Base-by-base conservation (phyloP, 2,113 vertebrate species). In the Phocoena phocoena region DNA sequence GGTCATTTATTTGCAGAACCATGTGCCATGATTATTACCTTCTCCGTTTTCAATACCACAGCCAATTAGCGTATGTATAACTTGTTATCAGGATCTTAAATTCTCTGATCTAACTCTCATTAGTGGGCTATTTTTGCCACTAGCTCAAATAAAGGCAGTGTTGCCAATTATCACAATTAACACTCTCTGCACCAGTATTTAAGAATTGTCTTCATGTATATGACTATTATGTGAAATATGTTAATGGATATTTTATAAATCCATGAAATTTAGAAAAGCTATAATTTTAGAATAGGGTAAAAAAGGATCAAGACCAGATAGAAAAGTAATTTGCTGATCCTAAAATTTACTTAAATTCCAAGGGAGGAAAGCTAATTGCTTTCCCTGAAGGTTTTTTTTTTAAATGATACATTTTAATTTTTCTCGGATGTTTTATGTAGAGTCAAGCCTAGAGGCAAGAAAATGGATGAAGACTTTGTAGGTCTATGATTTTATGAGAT, bases 391-490 rank as follows among this genome's bases (percentile, higher is more conserved):
- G 23, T 80, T 87, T 89, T 36, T 44, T 8, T 62, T 58, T 33
- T 41, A 28, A 90, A 33, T 36, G 21, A 67, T 68, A 41, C 5
- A 76, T 58, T 83, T 96, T 80, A 93, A 92, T 96, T 71, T 92
- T 86, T 82, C 28, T n/a, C 13, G 41, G 18, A 26, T 88, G 6
- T 76, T 92, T 93, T 65, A 85, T 73, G 21, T 77, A 82, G 23
- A 76, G 18, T 53, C 5, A 84, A 76, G 44, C 10, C 58, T 44
- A 67, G 26, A 80, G 70, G 12, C 18, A 93, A 17, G 58, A 28
- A 81, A 95, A 44, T 85, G 4, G 8, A 50, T 92, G 26, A 74
- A 80, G 17, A n/a, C 1, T 84, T 97, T 83, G 55, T 90, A 83
- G 28, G 41, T 93, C 63, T 62, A 53, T 68, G 93, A 50, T 63